phyloP scores from a whole-genome alignment of 2,797 vertebrate species.

The Gambelia wislizenii region DNA sequence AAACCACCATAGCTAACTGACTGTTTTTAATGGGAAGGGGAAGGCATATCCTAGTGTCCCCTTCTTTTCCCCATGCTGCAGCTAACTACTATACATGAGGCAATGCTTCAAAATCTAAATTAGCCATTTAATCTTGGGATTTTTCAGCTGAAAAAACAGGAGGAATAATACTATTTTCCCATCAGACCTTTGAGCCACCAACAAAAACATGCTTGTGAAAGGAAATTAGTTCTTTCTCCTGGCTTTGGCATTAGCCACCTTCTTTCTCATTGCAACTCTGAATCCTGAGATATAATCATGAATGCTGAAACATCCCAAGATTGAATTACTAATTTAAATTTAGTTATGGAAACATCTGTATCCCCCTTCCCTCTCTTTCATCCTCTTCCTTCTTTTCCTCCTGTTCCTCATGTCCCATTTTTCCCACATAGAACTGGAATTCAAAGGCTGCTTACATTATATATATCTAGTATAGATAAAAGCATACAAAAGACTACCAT shows the following conservation, averaged over 20 bases:
- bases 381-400: too few relatives aligned
- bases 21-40: neutral
- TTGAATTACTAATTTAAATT: too few relatives aligned
- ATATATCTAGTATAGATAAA: too few relatives aligned
- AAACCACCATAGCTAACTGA: neutral
- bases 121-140: neutral
- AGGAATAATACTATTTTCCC: neutral
- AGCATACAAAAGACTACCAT: too few relatives aligned
- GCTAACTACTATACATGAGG: neutral
- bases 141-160: neutral
- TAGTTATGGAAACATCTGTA: too few relatives aligned
- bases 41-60: neutral
- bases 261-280: neutral
- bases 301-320: neutral
- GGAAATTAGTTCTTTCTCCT: neutral
- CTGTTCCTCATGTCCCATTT: too few relatives aligned
- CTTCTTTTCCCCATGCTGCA: neutral
- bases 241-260: neutral
- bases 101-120: neutral
- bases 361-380: too few relatives aligned
- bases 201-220: too few relatives aligned
- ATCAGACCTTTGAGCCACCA: neutral
- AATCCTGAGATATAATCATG: neutral
- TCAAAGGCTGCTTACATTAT: too few relatives aligned
- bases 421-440: too few relatives aligned